Evolutionary conservation across 2,888 invertebrate species (phyloP).

Genomic region (Gisinianus flammeolus): DNA sequence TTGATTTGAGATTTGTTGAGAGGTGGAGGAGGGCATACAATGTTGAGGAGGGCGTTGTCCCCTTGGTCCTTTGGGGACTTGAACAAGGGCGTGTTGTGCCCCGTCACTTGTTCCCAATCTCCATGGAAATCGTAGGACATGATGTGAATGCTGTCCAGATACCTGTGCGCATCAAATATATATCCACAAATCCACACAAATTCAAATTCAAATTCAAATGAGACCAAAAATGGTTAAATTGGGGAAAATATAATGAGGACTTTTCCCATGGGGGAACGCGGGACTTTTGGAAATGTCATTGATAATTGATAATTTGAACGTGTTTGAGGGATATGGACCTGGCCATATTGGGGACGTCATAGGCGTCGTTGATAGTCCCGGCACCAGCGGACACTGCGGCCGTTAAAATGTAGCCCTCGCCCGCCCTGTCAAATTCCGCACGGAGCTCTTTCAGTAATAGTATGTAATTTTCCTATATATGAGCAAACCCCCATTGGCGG

Average conservation of each 20-base stretch:
- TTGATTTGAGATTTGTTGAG: no score
- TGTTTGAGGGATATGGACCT: conserved; percentile 61
- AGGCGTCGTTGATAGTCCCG: conserved; percentile 57
- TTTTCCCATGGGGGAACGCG: no score
- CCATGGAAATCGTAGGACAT: conserved; percentile 61
- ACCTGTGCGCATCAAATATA: conserved; percentile 54
- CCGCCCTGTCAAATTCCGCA: conserved; percentile 66
- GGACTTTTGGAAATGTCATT: no score
- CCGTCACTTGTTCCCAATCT: conserved; percentile 63
- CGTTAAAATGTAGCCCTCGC: conserved; percentile 64
- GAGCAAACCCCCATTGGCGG: neutral
- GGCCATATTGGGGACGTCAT: conserved; percentile 68
- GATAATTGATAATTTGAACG: neutral
- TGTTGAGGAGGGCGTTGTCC: conserved; percentile 61
- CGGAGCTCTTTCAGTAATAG: conserved; percentile 67
- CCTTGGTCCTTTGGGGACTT: conserved; percentile 60
- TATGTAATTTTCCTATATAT: conserved; percentile 64
- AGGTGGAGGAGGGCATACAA: no score
- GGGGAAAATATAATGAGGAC: neutral
- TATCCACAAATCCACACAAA: no score
- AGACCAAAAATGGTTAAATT: neutral
- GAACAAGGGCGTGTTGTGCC: conserved; percentile 73
- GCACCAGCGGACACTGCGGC: conserved; percentile 69
- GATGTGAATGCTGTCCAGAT: conserved; percentile 60
- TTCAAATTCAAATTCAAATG: no score